Base-by-base conservation (phyloP, 2,113 vertebrate genomes). In the Carlito syrichta region DNA sequence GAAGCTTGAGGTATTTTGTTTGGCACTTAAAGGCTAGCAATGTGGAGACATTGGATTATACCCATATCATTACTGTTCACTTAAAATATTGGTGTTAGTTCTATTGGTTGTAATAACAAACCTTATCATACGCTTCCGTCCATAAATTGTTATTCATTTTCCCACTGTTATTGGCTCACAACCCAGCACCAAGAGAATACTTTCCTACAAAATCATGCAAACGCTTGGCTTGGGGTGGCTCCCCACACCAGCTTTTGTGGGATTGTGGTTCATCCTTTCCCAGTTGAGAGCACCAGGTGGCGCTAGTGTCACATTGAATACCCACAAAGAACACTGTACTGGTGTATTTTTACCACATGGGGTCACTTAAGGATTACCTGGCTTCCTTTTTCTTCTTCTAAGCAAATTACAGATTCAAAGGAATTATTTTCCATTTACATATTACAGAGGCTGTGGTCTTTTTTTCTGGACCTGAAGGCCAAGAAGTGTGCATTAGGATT, bases 231-330 rank as follows among this genome's bases (percentile, higher is more conserved):
- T n/a, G n/a, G n/a, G n/a, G 0, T 10, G 0, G 16, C 23, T 43
- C 17, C 43, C 30, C 25, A 1, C 3, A 6, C 40, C 35, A 0
- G 5, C 58, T 11, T 32, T 4, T 6, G 8, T 43, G 82, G 60
- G 10, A 20, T 52, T 50, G 68, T 5, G 45, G 52, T 1, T 62
- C 38, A 1, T 38, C 14, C 0, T 10, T 78, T 63, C 4, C 66
- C 30, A 10, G 0, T 0, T 0, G 8, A 0, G 12, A 25, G 20
- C 98, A 98, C 98, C 63, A 97, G 99, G 97, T 93, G 99, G 98
- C 97, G 97, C 97, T 96, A 40, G 0, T 3, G 97, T 54, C 92
- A 58, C 96, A 45, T n/a, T 0, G 1, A 3, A 20, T 1, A 5
- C 43, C 9, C 54, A 14, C 0, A 19, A 48, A 82, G 48, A 32